Evolutionary conservation across 2,113 vertebrate species (phyloP).

Genomic region (human): GRCh38 chr6:69817001-69817500

Average conservation of each 20-base stretch:
- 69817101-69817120: background rate
- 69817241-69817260: background rate
- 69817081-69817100: background rate
- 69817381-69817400: conserved; percentile 5
- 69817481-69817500: background rate
- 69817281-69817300: conserved; percentile 48
- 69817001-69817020: background rate
- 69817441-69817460: background rate
- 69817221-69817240: background rate
- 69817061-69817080: background rate
- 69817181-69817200: background rate
- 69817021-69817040: conserved; percentile 16
- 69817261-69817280: conserved; percentile 49
- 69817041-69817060: background rate
- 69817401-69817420: background rate
- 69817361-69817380: conserved; percentile 36
- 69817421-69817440: conserved; percentile 6
- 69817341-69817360: conserved; percentile 10
- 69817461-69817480: conserved; percentile 39
- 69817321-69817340: background rate
- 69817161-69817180: conserved; percentile 31
- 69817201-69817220: background rate
- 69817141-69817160: conserved; percentile 6
- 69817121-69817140: conserved; percentile 17
- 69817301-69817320: conserved; percentile 43